These are phyloP conservation scores for Xenopus laevis DNA, from an alignment of 2,113 vertebrate species.

Conservation along the genomic window DNA sequence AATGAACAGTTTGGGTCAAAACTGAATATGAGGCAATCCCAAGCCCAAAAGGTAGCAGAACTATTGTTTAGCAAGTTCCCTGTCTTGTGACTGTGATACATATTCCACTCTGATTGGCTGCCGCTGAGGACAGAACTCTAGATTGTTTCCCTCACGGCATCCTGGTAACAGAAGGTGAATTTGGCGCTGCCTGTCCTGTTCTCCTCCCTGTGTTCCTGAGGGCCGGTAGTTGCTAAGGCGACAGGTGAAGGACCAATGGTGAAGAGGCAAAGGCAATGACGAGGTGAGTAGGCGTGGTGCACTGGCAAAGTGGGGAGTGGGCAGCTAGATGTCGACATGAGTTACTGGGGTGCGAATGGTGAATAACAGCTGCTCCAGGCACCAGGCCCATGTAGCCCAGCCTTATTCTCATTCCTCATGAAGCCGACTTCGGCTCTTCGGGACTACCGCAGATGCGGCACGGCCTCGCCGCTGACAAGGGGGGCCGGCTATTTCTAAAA, in stretches of 20 bases:
- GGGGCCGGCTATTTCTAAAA: no score
- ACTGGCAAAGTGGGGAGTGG: slow-evolving; percentile 14
- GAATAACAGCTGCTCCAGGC: not conserved
- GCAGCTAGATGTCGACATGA: slow-evolving; percentile 7
- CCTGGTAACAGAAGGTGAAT: not conserved
- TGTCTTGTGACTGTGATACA: no score
- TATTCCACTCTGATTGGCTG: no score
- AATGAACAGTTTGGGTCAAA: no score
- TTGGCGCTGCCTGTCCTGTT: slow-evolving; percentile 11
- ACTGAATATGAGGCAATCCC: no score
- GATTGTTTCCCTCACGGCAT: slow-evolving; percentile 7
- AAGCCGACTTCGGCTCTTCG: no score
- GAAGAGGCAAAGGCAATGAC: slow-evolving; percentile 15
- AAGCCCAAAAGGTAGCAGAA: no score
- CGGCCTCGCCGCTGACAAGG: slow-evolving; percentile 36
- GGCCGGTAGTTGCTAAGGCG: slow-evolving; percentile 53
- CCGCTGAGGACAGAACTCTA: not conserved
- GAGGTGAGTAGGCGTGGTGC: slow-evolving; percentile 38
- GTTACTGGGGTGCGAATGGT: slow-evolving; percentile 33
- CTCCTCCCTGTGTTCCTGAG: slow-evolving; percentile 17
- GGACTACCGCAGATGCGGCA: slow-evolving; percentile 43
- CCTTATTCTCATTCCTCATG: slow-evolving; percentile 45
- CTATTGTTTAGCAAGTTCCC: no score
- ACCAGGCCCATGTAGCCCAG: slow-evolving; percentile 43
- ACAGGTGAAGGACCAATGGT: slow-evolving; percentile 37